Evolutionary conservation across 2,113 vertebrate genomes (phyloP).

Genomic region (Entomyzon cyanotis): DNA sequence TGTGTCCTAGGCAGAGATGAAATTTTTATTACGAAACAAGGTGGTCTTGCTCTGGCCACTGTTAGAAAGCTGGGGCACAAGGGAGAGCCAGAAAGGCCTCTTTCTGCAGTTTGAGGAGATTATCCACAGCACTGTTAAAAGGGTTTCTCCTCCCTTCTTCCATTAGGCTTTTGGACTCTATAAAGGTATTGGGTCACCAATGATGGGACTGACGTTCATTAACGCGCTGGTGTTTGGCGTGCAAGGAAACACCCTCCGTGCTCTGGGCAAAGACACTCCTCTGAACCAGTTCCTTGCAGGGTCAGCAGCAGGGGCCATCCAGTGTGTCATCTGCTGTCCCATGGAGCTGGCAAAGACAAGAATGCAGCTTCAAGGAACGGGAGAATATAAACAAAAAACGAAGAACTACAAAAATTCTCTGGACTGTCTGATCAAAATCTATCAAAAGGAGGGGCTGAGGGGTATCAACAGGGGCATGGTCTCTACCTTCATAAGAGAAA

Average conservation of each 20-base stretch:
- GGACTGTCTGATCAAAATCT: conserved; percentile 91
- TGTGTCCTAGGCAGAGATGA: neutral
- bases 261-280: conserved; percentile 86
- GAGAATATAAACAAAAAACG: conserved; percentile 82
- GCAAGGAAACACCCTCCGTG: conserved; percentile 89
- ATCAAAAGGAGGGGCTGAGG: conserved; percentile 85
- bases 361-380: conserved; percentile 93
- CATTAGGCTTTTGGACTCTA: conserved; percentile 88
- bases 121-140: neutral
- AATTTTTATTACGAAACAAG: neutral
- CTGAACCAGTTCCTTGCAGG: conserved; percentile 93
- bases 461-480: conserved; percentile 93
- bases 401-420: conserved; percentile 92
- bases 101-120: neutral
- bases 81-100: neutral
- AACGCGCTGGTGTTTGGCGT: conserved; percentile 96
- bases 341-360: conserved; percentile 98
- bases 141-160: neutral
- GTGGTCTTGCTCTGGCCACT: neutral
- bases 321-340: conserved; percentile 94
- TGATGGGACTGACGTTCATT: conserved; percentile 99
- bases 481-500: conserved; percentile 89
- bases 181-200: conserved; percentile 95
- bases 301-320: conserved; percentile 89
- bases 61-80: neutral